Evolutionary conservation across 2,797 vertebrate species (phyloP), one percentile per base, ranked within the genome.

Genomic region (Eospalax fontanierii): DNA sequence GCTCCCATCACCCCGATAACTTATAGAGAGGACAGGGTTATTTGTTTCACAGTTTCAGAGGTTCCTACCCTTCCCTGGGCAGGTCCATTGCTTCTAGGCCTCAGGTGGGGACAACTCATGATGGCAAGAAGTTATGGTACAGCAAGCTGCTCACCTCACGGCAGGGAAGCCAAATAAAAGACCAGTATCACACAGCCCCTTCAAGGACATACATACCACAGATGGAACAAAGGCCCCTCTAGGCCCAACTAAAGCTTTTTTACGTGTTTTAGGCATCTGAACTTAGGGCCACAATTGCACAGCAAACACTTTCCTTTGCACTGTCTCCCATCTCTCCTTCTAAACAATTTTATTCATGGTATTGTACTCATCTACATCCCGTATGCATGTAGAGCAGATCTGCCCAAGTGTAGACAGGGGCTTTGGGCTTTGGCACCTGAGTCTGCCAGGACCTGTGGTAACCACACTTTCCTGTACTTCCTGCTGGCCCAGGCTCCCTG

Each of bases 91-190:
- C 18, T 35, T 86, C 40, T 26, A 35, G 46, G 30, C 11, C 63
- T 68, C 4, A 14, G 50, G 22, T 59, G 15, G 33, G 9, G 50
- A 28, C 30, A 15, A 24, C 46, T 40, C 22, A 16, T 43, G 11
- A 21, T 14, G 7, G 9, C 24, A 12, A 30, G n/a, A 66, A 61
- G 2, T 0, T 3, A 3, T 24, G 19, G 46, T n/a, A 1, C 21
- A 21, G 35, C 35, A 21, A 24, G 50, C 22, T n/a, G 63, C 61
- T 68, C 21, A 68, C 9, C 28, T 57, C 26, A 3, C 19, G 28
- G 15, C 33, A 30, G 22, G 46, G 50, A 61, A 33, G 54, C 16
- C 38, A 12, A 57, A 50, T 2, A 4, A 57, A 38, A 63, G 54
- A 57, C 21, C 59, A 6, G 35, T 24, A 3, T n/a, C 54, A 76